phyloP scores from a whole-genome alignment of 2,888 invertebrate genomes.

The Cerceris ruficornis region DNA sequence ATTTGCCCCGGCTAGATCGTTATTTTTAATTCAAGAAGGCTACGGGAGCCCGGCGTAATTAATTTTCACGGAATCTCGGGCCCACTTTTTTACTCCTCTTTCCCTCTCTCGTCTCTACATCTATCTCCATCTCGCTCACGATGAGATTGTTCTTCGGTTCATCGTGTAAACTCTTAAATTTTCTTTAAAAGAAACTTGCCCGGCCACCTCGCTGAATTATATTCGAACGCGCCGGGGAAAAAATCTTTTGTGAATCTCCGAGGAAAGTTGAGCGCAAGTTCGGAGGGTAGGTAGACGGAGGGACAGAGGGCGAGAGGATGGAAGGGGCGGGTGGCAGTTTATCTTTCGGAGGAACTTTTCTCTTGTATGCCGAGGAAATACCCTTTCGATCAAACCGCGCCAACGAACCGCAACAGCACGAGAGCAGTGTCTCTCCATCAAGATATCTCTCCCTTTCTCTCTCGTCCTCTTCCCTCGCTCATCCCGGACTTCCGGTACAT shows the following conservation, averaged over 20 bases:
- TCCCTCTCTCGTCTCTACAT: background rate
- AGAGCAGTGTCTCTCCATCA: constrained; percentile 39
- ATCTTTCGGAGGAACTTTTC: constrained; percentile 65
- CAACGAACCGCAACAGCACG: constrained; percentile 57
- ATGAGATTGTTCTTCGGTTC: background rate
- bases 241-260: constrained; percentile 66
- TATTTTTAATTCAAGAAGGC: no score
- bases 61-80: background rate
- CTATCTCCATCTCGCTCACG: background rate
- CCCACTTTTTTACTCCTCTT: background rate
- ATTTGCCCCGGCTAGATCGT: no score
- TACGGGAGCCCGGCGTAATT: background rate
- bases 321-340: constrained; percentile 52
- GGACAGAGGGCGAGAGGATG: background rate
- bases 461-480: background rate
- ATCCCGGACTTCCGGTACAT: background rate
- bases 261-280: constrained; percentile 50
- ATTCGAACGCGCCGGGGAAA: constrained; percentile 27
- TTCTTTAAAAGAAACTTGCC: constrained; percentile 20
- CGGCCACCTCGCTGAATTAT: constrained; percentile 40
- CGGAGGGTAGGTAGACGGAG: background rate
- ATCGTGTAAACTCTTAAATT: constrained; percentile 18
- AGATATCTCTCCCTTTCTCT: background rate
- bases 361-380: constrained; percentile 61
- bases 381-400: constrained; percentile 65